These are phyloP conservation scores for Brachirus orientalis DNA, from an alignment of 2,113 vertebrate genomes.

Conservation along the genomic window DNA sequence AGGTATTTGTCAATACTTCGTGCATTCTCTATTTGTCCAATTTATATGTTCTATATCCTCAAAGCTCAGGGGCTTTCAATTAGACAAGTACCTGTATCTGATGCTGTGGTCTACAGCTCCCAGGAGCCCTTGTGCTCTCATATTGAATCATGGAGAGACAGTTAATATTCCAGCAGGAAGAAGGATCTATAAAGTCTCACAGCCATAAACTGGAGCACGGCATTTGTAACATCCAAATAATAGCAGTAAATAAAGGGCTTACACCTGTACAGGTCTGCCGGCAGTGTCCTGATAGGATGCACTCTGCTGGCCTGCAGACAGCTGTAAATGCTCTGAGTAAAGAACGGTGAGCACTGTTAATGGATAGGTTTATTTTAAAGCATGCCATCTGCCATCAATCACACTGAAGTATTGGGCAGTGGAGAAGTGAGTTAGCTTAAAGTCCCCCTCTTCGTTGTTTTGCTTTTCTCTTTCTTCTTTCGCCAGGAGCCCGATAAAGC, in stretches of 20 bases:
- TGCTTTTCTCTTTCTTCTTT: slow-evolving; percentile 44
- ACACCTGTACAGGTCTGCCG: slow-evolving; percentile 88
- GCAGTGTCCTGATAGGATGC: slow-evolving; percentile 42
- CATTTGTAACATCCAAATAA: slow-evolving; percentile 73
- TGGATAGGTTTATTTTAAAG: slow-evolving; percentile 98
- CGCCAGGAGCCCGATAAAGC: slow-evolving; percentile 87
- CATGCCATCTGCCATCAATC: slow-evolving; percentile 96
- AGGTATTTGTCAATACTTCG: slow-evolving; percentile 73
- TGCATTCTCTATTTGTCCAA: slow-evolving; percentile 56
- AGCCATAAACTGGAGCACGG: slow-evolving; percentile 65
- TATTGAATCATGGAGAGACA: slow-evolving; percentile 71
- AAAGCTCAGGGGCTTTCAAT: slow-evolving; percentile 70
- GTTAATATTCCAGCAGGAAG: slow-evolving; percentile 73
- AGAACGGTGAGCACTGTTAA: slow-evolving; percentile 89
- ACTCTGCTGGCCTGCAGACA: slow-evolving; percentile 71
- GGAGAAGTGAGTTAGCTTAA: slow-evolving; percentile 86
- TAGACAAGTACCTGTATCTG: slow-evolving; percentile 79
- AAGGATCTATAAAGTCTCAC: slow-evolving; percentile 72
- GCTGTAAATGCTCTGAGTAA: slow-evolving; percentile 89
- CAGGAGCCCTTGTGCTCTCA: slow-evolving; percentile 61
- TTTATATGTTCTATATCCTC: slow-evolving; percentile 59
- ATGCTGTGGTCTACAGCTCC: slow-evolving; percentile 61
- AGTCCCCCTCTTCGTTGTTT: slow-evolving; percentile 64
- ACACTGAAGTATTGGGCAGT: slow-evolving; percentile 83
- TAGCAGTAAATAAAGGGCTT: slow-evolving; percentile 90